Evolutionary conservation across 2,113 vertebrate species (phyloP).

Genomic region (Platysteira castanea): DNA sequence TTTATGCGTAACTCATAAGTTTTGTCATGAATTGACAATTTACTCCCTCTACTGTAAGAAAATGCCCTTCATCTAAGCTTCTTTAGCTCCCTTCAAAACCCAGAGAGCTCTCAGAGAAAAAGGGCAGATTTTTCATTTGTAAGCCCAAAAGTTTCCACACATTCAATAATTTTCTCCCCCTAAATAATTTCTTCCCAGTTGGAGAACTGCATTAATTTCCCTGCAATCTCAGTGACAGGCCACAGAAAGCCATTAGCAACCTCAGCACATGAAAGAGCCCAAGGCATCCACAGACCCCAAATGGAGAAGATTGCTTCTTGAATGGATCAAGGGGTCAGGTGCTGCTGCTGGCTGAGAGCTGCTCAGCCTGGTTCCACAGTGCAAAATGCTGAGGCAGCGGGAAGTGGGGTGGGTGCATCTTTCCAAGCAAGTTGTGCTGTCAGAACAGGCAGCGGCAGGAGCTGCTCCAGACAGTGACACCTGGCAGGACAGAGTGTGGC

Average conservation of each 20-base stretch:
- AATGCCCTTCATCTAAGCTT: not conserved
- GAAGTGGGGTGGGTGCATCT: not conserved
- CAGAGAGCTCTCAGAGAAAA: not conserved
- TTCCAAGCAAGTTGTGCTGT: not conserved
- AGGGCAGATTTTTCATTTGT: not conserved
- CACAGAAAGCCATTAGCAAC: not conserved
- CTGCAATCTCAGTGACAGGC: not conserved
- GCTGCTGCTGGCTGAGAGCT: not conserved
- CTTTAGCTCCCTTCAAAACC: not conserved
- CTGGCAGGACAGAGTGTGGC: not conserved
- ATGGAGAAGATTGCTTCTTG: not conserved
- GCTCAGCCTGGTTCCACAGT: not conserved
- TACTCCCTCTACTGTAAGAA: conserved; percentile 9
- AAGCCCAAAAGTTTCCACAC: not conserved
- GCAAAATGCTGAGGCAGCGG: not conserved
- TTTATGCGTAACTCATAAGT: not conserved
- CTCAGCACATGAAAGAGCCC: not conserved
- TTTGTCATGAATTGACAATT: not conserved
- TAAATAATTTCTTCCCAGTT: not conserved
- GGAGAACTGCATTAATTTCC: not conserved
- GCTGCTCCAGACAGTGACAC: not conserved
- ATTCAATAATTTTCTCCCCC: not conserved
- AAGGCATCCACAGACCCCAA: not conserved
- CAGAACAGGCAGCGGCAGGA: not conserved
- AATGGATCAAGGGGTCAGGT: not conserved